Evolutionary conservation across 2,113 vertebrate genomes (phyloP), one percentile per base, ranked within the genome.

Genomic region (Cyphomyrus discorhynchus): DNA sequence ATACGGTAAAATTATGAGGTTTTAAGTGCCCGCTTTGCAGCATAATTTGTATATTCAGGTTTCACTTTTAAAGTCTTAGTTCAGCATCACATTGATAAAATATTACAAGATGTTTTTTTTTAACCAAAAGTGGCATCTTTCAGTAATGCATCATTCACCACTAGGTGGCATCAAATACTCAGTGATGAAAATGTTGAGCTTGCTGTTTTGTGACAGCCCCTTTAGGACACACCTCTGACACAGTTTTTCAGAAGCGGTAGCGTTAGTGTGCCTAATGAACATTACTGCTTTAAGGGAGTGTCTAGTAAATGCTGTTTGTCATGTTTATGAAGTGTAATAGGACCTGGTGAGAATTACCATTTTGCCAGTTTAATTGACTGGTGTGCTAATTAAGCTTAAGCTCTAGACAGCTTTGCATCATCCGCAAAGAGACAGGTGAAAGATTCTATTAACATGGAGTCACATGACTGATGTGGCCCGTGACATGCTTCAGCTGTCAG

Each of bases 111-210:
- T 66, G 17, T 5, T 39, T 39, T 27, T 70, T 35, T 5, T 35
- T 74, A 39, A 80, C 13, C 17, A 19, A 8, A 80, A 80, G 35
- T 42, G 15, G 74, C 15, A 42, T 70, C 62, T 70, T 70, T 70
- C n/a, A 10, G 5, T 82, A 42, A 19, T 82, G 39, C 82, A 84
- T 84, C 21, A 84, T 11, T 80, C 31, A 53, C 89, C 89, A 90
- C 85, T 90, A 88, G 89, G 56, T 90, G 89, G 89, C 66, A 39
- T n/a, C 53, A 88, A 56, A 77, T 24, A 52, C 85, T 70, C 39
- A 50, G 2, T 80, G n/a, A 90, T 82, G 86, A 42, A 77, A 62
- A 42, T 39, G 74, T 80, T 42, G 74, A 80, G 74, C 31, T 80
- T 80, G 27, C 31, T n/a, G 13, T 52, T 88, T 52, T 86, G 15